phyloP scores from a whole-genome alignment of 2,888 invertebrate genomes.

The Melanostoma mellinum region DNA sequence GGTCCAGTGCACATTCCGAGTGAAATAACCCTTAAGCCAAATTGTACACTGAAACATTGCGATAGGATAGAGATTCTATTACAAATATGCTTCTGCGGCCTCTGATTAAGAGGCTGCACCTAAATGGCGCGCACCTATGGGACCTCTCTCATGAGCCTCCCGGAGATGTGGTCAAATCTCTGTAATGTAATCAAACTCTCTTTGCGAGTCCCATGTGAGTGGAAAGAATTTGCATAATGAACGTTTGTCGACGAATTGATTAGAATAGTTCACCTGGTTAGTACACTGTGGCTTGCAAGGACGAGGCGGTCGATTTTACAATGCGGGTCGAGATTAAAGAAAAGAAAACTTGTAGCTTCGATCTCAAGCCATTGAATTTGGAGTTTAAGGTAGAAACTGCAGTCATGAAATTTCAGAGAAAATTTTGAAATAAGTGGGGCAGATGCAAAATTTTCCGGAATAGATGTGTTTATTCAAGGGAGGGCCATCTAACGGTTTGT shows the following conservation, averaged over 20 bases:
- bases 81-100: conserved; percentile 54
- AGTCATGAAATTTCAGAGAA: no score
- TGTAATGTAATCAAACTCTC: conserved; percentile 46
- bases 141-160: conserved; percentile 16
- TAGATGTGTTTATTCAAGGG: no score
- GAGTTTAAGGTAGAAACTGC: no score
- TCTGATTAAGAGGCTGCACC: conserved; percentile 66
- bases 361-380: no score
- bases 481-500: no score
- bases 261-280: conserved; percentile 38
- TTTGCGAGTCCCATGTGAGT: conserved; percentile 55
- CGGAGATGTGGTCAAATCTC: conserved; percentile 59
- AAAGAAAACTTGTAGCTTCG: no score
- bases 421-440: no score
- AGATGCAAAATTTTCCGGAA: no score
- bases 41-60: not conserved
- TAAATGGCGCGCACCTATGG: conserved; percentile 42
- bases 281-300: conserved; percentile 39
- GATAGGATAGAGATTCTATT: conserved; percentile 55
- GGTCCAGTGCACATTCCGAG: conserved; percentile 67
- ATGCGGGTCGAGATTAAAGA: no score
- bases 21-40: conserved; percentile 53
- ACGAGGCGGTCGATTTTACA: not conserved
- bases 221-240: conserved; percentile 69
- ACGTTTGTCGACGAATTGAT: conserved; percentile 69